Base-by-base conservation (phyloP, 2,888 invertebrate species). In the Plemyria rubiginata region DNA sequence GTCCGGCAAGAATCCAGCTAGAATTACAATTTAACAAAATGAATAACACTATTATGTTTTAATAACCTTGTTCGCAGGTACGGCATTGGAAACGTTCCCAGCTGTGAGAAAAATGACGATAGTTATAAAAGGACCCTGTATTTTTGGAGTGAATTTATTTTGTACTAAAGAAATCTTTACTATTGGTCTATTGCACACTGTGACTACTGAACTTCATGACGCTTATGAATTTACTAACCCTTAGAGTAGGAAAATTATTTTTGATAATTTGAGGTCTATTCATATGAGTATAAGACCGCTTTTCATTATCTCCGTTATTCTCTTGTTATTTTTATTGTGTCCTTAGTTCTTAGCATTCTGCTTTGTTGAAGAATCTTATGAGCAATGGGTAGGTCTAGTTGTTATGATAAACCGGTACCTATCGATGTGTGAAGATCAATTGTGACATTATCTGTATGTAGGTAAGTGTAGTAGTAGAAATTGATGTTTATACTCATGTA, bases 141-240 rank as follows among this genome's bases (percentile, higher is more conserved):
- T 91, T 91, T 91, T 91, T 91, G 86, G 88, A 91, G 70, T 71
- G 70, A 76, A 80, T 85, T 81, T 87, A 84, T 89, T 88, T 90
- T 85, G 74, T 84, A 84, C 76, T 75, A 70, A 68, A 71, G 72
- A 73, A 72, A 68, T 80, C 81, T 86, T 81, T 82, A 84, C 84
- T 86, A 81, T 48, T 52, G 52, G 48, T 59, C 59, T 63, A 54
- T 45, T 80, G 82, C 84, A 82, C 84, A 80, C 81, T 80, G 73
- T 77, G 78, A 83, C 78, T 80, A 83, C 73, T 80, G 76, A 81
- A 86, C 80, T 81, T 76, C 73, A 81, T 84, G 86, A 90, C 89
- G 90, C 91, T 90, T 90, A 90, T 85, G 79, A 82, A 85, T 84
- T 85, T 84, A 84, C 80, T 81, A 81, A 85, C 77, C 81, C 75